Base-by-base conservation (phyloP, 2,797 vertebrate species). In the Artibeus jamaicensis region DNA sequence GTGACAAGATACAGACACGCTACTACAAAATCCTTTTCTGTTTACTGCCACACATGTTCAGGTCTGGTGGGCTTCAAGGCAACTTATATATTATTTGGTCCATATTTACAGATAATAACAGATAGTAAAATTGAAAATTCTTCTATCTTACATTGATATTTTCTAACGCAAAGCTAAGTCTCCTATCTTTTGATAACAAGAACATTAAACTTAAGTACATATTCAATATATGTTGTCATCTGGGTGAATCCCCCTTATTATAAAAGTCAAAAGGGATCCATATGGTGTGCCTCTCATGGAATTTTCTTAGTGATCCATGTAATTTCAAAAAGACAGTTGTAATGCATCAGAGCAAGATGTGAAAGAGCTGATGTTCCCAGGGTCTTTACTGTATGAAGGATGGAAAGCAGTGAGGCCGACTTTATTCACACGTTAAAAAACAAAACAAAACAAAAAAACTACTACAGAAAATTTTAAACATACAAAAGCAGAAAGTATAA, bases 141-240 rank as follows among this genome's bases (percentile, higher is more conserved):
- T 92, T 79, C 26, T 81, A 65, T 82, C 18, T 65, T 68, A 57
- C 11, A 50, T 18, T 85, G 24, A 37, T 48, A 65, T 88, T 92
- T 96, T 86, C 53, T 76, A 94, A 83, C 11, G 71, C 2, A 94
- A 93, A 84, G 44, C 9, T 94, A 95, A 95, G 71, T 57, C 12
- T 84, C 59, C 3, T 34, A 71, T 2, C 0, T 92, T 87, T 91
- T 14, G 3, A 50, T n/a, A 82, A 55, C 3, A 95, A 82, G 73
- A 85, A 83, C 26, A 78, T 83, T 70, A 91, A 86, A 77, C 22
- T n/a, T 50, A 76, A 91, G 46, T 46, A 15, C 18, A 78, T 16
- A 74, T 48, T 93, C 32, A 90, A 76, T 57, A 78, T 21, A 46
- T n/a, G 8, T 70, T 91, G 55, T 77, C 34, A 86, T 29, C 32